Evolutionary conservation across 2,888 invertebrate species (phyloP).

Genomic region (Eretmocerus hayati): DNA sequence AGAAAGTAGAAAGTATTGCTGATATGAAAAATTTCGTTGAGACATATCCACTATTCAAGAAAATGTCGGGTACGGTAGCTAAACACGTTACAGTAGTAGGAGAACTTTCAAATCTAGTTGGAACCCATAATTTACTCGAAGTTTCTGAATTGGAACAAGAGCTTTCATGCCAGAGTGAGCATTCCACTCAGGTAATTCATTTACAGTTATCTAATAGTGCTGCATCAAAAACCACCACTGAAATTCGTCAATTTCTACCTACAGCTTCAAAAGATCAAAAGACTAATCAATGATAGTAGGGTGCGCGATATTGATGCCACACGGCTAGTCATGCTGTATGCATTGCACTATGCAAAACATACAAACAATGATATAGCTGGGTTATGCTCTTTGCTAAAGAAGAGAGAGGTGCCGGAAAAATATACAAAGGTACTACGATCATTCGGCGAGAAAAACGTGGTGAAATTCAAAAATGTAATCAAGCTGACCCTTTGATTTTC

Average conservation of each 20-base stretch:
- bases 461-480: background rate
- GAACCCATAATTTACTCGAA: conserved; percentile 70
- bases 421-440: conserved; percentile 44
- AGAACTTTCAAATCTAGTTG: conserved; percentile 82
- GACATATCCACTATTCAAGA: conserved; percentile 96
- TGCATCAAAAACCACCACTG: too few species aligned
- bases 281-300: conserved; percentile 68
- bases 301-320: conserved; percentile 73
- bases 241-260: conserved; percentile 7
- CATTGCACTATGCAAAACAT: conserved; percentile 86
- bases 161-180: conserved; percentile 80
- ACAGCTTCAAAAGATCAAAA: conserved; percentile 56
- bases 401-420: conserved; percentile 63
- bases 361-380: conserved; percentile 74
- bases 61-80: conserved; percentile 90
- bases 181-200: conserved; percentile 64
- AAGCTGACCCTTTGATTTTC: background rate
- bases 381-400: conserved; percentile 67
- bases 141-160: conserved; percentile 93
- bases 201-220: too few species aligned
- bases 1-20: conserved; percentile 94
- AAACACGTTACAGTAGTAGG: conserved; percentile 97
- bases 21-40: conserved; percentile 99
- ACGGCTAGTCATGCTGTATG: conserved; percentile 86
- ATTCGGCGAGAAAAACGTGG: too few species aligned